Evolutionary conservation across 2,888 invertebrate species (phyloP).

Genomic region (Plebejus argus): DNA sequence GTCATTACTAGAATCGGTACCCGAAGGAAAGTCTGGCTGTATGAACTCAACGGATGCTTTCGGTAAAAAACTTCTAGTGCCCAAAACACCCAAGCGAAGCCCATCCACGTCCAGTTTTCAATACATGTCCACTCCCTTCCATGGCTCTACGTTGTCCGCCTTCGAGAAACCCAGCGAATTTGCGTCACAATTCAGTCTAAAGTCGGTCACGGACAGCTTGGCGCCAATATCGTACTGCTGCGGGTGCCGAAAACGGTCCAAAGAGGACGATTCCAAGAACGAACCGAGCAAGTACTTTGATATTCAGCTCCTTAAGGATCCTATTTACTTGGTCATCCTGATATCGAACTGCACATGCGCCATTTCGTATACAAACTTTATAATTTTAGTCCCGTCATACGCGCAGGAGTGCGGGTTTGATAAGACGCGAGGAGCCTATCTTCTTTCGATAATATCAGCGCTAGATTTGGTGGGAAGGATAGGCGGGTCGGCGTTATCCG

Average conservation of each 20-base stretch:
- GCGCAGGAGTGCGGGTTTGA: conserved; percentile 86
- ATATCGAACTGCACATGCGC: conserved; percentile 93
- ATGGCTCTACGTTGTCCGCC: conserved; percentile 89
- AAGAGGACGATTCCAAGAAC: conserved; percentile 59
- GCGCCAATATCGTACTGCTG: conserved; percentile 70
- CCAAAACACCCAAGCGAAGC: conserved; percentile 83
- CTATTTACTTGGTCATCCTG: conserved; percentile 89
- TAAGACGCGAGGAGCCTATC: conserved; percentile 85
- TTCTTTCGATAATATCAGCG: conserved; percentile 90
- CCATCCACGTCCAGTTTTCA: conserved; percentile 91
- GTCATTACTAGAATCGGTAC: conserved; percentile 84
- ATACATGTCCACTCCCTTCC: conserved; percentile 92
- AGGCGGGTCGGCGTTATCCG: conserved; percentile 92
- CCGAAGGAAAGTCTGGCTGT: conserved; percentile 79
- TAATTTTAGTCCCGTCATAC: conserved; percentile 89
- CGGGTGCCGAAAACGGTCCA: conserved; percentile 59
- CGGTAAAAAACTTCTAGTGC: conserved; percentile 62
- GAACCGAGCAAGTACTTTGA: conserved; percentile 87
- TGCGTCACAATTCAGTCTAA: conserved; percentile 88
- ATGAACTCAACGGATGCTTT: conserved; percentile 66
- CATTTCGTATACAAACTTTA: conserved; percentile 92
- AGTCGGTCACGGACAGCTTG: conserved; percentile 83
- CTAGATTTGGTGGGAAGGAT: conserved; percentile 91
- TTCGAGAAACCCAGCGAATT: conserved; percentile 89
- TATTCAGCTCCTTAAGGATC: conserved; percentile 86